A percentile compares a stretch with the other conserved stretches of the same genome.
Conservation (phyloP, 1,140 invertebrate genomes). For the Drosophila ohnishii region DNA sequence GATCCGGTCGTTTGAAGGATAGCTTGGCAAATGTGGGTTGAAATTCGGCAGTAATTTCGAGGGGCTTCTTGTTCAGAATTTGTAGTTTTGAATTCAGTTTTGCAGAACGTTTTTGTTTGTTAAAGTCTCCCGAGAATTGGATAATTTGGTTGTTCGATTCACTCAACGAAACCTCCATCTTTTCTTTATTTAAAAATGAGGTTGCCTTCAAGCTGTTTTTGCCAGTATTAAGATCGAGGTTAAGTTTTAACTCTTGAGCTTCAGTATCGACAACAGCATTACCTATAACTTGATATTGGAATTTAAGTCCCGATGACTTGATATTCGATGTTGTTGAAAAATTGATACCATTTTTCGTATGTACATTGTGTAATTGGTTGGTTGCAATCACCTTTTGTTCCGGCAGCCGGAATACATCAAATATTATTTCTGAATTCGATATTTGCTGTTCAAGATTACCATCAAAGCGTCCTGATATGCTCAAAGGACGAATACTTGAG, state of each 20-base stretch:
- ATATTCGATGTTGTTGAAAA: constrained; percentile 50
- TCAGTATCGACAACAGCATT: constrained; percentile 52
- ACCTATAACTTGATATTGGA: constrained; percentile 59
- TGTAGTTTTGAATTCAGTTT: constrained; percentile 64
- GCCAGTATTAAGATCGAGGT: constrained; percentile 40
- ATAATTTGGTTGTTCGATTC: constrained; percentile 63
- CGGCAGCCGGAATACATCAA: constrained; percentile 87
- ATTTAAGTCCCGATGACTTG: constrained; percentile 60
- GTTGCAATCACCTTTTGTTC: constrained; percentile 85
- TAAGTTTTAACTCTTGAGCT: constrained; percentile 45
- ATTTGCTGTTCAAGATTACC: constrained; percentile 80
- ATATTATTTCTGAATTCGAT: constrained; percentile 84
- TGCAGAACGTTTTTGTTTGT: constrained; percentile 51
- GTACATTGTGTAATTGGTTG: constrained; percentile 44
- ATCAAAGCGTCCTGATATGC: constrained; percentile 83
- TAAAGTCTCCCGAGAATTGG: constrained; percentile 35
- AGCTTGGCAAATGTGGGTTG: constrained; percentile 60
- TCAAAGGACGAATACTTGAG: constrained; percentile 86
- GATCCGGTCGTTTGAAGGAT: constrained; percentile 83
- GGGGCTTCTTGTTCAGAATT: constrained; percentile 53
- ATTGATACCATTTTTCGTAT: constrained; percentile 55
- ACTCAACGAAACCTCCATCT: constrained; percentile 71
- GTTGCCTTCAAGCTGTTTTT: constrained; percentile 26
- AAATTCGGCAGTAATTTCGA: constrained; percentile 61
- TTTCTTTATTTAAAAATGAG: constrained; percentile 47